A percentile compares a stretch with the other conserved stretches of the same genome.
Evolutionary conservation across 1,140 invertebrate genomes (phyloP).

Genomic region (Spodoptera litura): DNA sequence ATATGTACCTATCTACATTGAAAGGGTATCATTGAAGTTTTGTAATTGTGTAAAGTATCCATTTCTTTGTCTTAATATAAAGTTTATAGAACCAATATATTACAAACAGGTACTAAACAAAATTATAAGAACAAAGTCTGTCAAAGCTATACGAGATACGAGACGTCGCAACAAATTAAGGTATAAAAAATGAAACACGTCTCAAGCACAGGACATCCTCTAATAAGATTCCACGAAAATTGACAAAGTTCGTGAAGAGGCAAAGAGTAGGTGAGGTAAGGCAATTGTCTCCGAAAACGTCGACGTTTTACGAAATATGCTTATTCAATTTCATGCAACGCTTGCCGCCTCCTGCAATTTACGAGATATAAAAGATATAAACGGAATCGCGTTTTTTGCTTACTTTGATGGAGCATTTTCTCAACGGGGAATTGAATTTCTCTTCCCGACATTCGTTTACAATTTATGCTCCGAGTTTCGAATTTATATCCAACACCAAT

Average conservation of each 20-base stretch:
- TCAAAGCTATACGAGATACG: not conserved
- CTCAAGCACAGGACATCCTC: conserved; percentile 72
- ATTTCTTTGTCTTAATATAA: not conserved
- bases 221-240: conserved; percentile 85
- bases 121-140: not conserved
- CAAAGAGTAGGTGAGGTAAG: conserved; percentile 84
- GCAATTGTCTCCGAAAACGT: conserved; percentile 86
- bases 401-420: conserved; percentile 84
- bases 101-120: not conserved
- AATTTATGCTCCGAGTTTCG: conserved; percentile 72
- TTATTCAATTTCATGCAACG: conserved; percentile 87
- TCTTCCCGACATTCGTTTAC: conserved; percentile 77
- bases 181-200: conserved; percentile 62
- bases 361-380: conserved; percentile 86
- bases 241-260: conserved; percentile 84
- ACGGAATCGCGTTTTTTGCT: conserved; percentile 86
- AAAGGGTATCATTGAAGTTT: too few species aligned
- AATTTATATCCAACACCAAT: conserved; percentile 58
- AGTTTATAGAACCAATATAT: not conserved
- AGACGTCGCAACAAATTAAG: conserved; percentile 48
- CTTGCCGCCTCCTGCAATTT: conserved; percentile 86
- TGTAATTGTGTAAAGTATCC: too few species aligned
- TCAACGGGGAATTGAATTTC: conserved; percentile 84
- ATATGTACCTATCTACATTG: too few species aligned
- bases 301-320: conserved; percentile 86